Percentiles rank a stretch among this genome's conserved stretches.
These are phyloP conservation scores for Euwallacea fornicatus DNA, from an alignment of 1,140 invertebrate species.

Conservation along the genomic window DNA sequence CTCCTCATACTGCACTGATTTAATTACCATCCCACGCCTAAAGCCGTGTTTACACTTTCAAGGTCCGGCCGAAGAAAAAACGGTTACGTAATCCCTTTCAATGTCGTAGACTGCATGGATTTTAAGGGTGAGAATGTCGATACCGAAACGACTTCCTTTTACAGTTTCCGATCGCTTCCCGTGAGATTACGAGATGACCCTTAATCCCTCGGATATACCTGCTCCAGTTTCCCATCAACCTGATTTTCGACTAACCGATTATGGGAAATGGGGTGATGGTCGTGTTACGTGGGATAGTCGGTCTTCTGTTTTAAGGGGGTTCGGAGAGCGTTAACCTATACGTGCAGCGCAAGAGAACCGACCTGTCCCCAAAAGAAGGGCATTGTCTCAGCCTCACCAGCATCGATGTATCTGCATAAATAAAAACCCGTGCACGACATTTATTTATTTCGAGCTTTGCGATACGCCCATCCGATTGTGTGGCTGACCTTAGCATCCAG, in stretches of 20 bases:
- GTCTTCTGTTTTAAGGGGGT: too few species aligned
- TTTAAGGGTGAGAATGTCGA: too few species aligned
- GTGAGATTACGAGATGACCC: not conserved
- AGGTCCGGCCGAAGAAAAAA: too few species aligned
- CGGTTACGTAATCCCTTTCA: too few species aligned
- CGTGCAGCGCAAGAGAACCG: constrained; percentile 19
- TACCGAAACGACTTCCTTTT: too few species aligned
- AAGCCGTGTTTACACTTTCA: too few species aligned
- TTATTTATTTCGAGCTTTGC: constrained; percentile 17
- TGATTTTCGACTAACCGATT: not conserved
- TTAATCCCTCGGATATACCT: not conserved
- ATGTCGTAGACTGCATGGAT: too few species aligned
- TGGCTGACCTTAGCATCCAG: constrained; percentile 27
- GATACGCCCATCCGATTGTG: constrained; percentile 26
- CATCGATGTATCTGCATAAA: constrained; percentile 28
- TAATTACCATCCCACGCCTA: too few species aligned
- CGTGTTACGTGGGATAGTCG: not conserved
- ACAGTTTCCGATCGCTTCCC: not conserved
- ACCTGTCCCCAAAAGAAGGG: constrained; percentile 29
- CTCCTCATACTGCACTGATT: too few species aligned
- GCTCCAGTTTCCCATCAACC: constrained; percentile 5
- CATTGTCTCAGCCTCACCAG: constrained; percentile 20
- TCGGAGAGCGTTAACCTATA: not conserved
- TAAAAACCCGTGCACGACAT: constrained; percentile 24
- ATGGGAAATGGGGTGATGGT: not conserved